Percentiles rank a stretch among this genome's conserved stretches.
phyloP scores from a whole-genome alignment of 1,140 invertebrate genomes.

The Trichomalopsis sarcophagae region DNA sequence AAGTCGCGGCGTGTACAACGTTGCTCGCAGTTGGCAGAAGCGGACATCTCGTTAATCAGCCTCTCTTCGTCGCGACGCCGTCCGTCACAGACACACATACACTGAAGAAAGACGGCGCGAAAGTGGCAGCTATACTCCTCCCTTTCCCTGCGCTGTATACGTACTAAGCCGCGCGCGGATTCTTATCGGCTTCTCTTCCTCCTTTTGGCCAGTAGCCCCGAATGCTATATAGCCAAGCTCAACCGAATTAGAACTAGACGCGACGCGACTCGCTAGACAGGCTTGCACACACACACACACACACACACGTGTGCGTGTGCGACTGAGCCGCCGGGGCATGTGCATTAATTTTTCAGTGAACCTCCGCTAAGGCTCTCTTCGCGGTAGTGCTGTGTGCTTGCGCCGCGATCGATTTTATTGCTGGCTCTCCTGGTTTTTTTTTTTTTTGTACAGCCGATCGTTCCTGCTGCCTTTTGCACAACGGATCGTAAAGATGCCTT shows the following conservation, averaged over 20 bases:
- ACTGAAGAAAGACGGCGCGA: background rate
- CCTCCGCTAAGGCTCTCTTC: background rate
- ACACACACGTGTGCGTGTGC: background rate
- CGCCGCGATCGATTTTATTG: slow-evolving; percentile 22
- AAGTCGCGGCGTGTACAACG: background rate
- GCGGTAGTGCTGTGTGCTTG: background rate
- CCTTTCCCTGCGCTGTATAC: background rate
- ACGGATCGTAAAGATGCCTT: background rate
- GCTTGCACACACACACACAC: too few species aligned
- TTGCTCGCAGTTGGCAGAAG: slow-evolving; percentile 27
- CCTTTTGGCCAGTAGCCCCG: background rate
- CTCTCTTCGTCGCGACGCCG: background rate
- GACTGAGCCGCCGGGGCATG: background rate
- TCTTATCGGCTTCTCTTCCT: background rate
- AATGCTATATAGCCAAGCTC: background rate
- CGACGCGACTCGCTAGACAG: background rate
- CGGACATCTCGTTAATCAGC: slow-evolving; percentile 42
- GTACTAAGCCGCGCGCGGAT: background rate
- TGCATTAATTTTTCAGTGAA: slow-evolving; percentile 48
- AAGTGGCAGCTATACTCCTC: background rate
- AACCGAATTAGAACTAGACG: slow-evolving; percentile 39
- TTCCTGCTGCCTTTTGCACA: too few species aligned
- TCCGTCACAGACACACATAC: background rate
- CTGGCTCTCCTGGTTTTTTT: background rate
- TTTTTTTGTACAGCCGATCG: background rate